Evolutionary conservation across 2,888 invertebrate genomes (phyloP), one percentile per base, ranked within the genome.

Genomic region (Drosophila hamatofila): DNA sequence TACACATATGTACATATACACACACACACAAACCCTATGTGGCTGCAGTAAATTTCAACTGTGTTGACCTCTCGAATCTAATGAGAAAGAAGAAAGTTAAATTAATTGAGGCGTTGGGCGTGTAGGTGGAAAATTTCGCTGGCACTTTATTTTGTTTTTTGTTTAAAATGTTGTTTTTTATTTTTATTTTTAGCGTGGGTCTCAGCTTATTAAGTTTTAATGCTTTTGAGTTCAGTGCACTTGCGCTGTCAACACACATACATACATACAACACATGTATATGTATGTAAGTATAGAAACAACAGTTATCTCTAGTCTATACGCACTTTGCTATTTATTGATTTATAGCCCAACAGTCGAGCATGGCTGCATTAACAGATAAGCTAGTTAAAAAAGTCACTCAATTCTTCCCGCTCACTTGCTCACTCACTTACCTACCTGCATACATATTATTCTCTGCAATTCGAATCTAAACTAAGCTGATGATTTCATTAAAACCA

Each of bases 41-140:
- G 27, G 0, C 42, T 33, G 30, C 30, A 21, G 37, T 35, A 23
- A 69, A 35, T 75, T n/a, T 48, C 56, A 61, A 72, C 57, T 75
- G 37, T 33, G 46, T 41, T 75, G 66, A 75, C 74, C 75, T 58
- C 35, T 48, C 46, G 48, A 23, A 35, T 55, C 58, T 80, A 75
- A 63, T 75, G 37, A 55, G 69, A 69, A 54, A 59, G 69, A 75
- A 60, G 69, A 75, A 80, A 76, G 71, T 58, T 64, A 75, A 76
- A 25, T 51, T 61, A 75, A 65, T 64, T 80, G 76, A 23, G 35
- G 39, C 8, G 11, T 27, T 54, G 37, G 16, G 11, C 51, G 54
- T 75, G 77, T 76, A 75, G 75, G 77, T 79, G 80, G 46, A 79
- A 79, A 79, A 63, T 68, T 75, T 75, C 69, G 25, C 75, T 68